Percentiles rank a stretch among this genome's conserved stretches.
phyloP scores from a whole-genome alignment of 1,140 invertebrate species.

The Melitaea cinxia region DNA sequence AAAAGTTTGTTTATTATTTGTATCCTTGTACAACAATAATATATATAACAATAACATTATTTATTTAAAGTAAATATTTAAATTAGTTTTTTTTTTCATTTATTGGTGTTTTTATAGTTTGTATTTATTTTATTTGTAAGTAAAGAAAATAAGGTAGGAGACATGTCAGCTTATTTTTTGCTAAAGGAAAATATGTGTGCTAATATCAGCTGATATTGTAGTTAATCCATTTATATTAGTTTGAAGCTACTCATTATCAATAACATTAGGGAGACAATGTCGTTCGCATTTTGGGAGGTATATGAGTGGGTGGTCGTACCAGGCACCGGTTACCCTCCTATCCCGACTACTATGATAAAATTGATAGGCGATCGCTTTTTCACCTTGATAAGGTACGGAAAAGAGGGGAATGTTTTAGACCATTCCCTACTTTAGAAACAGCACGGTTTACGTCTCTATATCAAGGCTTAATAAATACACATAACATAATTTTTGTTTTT shows the following conservation, averaged over 20 bases:
- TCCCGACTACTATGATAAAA: slow-evolving; percentile 55
- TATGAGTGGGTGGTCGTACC: slow-evolving; percentile 48
- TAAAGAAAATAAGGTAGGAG: too few species aligned
- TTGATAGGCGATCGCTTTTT: slow-evolving; percentile 53
- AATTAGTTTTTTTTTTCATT: too few species aligned
- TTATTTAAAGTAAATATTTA: too few species aligned
- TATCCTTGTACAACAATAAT: too few species aligned
- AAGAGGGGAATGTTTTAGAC: slow-evolving; percentile 28
- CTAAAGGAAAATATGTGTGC: too few species aligned
- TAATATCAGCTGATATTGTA: not conserved
- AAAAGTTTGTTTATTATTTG: not conserved
- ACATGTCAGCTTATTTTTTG: too few species aligned
- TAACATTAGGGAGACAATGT: slow-evolving; percentile 3
- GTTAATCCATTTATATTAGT: not conserved
- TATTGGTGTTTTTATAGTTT: too few species aligned
- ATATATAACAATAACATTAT: too few species aligned
- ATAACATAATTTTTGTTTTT: slow-evolving; percentile 4
- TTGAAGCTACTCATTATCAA: not conserved
- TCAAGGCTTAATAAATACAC: not conserved
- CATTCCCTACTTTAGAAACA: slow-evolving; percentile 29
- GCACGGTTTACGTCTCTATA: not conserved
- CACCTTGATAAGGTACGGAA: slow-evolving; percentile 33
- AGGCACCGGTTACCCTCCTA: slow-evolving; percentile 57
- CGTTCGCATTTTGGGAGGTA: not conserved
- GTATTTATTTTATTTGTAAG: too few species aligned